These are phyloP conservation scores for Sebastes trivittatus DNA, from an alignment of 2,797 vertebrate genomes.

Conservation along the genomic window DNA sequence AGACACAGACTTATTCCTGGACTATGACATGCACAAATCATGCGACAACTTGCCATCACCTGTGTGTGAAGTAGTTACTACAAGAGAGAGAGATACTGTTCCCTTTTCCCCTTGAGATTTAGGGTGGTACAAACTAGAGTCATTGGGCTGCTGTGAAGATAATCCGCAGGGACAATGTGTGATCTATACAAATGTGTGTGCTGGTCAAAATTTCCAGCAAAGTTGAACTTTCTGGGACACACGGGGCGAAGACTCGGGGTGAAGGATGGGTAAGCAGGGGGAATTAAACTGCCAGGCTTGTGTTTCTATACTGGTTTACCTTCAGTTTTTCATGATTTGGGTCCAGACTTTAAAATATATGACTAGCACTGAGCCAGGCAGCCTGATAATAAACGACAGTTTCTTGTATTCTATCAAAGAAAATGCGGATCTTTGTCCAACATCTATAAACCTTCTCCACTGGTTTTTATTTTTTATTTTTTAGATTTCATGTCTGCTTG, in stretches of 20 bases:
- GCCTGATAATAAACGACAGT: constrained; percentile 16
- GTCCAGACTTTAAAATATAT: constrained; percentile 25
- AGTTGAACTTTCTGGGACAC: background rate
- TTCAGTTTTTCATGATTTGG: constrained; percentile 13
- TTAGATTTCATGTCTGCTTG: constrained; percentile 15
- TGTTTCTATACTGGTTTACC: background rate
- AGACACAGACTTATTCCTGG: constrained; percentile 1
- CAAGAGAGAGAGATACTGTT: background rate
- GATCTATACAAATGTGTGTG: background rate
- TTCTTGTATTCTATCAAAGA: constrained; percentile 27
- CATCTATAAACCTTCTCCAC: background rate
- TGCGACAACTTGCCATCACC: background rate
- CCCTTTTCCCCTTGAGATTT: background rate
- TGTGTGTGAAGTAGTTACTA: background rate
- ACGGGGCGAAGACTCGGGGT: background rate
- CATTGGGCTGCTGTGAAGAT: background rate
- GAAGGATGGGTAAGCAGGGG: background rate
- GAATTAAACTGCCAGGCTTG: background rate
- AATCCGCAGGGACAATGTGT: background rate
- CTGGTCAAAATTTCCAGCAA: background rate
- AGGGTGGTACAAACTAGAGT: background rate
- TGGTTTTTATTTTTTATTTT: background rate
- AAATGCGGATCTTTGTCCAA: constrained; percentile 14
- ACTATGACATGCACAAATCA: background rate
- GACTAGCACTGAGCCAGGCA: background rate